A percentile compares a stretch with the other conserved stretches of the same genome.
phyloP scores from a whole-genome alignment of 37 sponge, comb jelly and placozoan species.

The Tethya wilhelma region DNA sequence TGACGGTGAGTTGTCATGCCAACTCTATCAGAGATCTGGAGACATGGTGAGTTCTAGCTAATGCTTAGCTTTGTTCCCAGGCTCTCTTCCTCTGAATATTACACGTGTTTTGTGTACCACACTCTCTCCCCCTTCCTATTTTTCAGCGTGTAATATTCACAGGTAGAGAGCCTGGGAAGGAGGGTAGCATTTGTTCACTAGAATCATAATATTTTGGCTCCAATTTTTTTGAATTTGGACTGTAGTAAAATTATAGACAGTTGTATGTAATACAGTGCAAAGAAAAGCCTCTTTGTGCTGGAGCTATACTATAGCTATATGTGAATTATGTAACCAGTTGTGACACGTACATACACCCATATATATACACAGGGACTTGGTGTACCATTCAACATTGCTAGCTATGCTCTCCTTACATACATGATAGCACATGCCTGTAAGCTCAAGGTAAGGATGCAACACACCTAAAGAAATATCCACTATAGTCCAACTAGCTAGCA shows the following conservation, averaged over 20 bases:
- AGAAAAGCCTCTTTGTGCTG: too few species aligned
- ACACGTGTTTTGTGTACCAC: too few species aligned
- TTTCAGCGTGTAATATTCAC: neutral
- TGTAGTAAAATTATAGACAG: too few species aligned
- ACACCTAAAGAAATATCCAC: neutral
- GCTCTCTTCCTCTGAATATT: neutral
- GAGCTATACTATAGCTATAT: too few species aligned
- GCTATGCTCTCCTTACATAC: constrained; percentile 94
- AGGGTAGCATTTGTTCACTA: too few species aligned
- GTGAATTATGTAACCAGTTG: too few species aligned
- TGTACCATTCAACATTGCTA: constrained; percentile 99
- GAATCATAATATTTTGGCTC: too few species aligned
- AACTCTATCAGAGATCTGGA: constrained; percentile 95
- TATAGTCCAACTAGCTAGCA: neutral
- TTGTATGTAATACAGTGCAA: too few species aligned
- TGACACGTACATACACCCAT: too few species aligned
- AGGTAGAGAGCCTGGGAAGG: neutral
- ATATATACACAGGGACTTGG: constrained; percentile 92
- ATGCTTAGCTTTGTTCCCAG: neutral
- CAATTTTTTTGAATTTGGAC: too few species aligned
- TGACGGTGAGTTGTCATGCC: constrained; percentile 93
- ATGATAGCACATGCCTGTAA: constrained; percentile 97
- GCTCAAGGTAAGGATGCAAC: constrained; percentile 76
- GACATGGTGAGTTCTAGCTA: constrained; percentile 70
- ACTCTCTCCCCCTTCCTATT: neutral